Evolutionary conservation across 2,888 invertebrate genomes (phyloP), one percentile per base, ranked within the genome.

Genomic region (Agapetus fuscipes): DNA sequence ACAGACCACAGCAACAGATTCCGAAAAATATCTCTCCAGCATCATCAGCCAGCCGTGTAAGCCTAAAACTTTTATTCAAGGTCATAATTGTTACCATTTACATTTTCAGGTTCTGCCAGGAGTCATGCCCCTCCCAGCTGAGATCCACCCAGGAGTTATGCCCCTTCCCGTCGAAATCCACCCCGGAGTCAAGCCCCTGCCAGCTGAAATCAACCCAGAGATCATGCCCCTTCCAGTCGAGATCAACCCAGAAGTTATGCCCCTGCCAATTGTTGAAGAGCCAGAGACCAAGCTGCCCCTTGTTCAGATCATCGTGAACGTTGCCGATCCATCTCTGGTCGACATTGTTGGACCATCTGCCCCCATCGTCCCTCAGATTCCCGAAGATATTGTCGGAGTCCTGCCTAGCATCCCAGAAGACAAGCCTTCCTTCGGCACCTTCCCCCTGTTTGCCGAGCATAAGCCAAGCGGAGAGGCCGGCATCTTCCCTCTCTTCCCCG

Each of bases 231-330:
- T 20, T 20, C 20, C 20, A 4, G 20, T 20, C 20, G 20, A 20
- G 20, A 20, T 20, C 5, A 4, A 4, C 20, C 9, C 20, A 20
- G 20, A 9, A 6, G 20, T 20, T 20, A 20, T 20, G 20, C 20
- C 20, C 20, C 20, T 20, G 4, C 20, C 20, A 4, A 9, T 20
- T 9, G 20, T 6, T 4, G 9, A 6, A 4, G 20, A 20, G 9
- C 9, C 20, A 4, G 5, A 4, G 5, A 9, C 20, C 9, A 20
- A 20, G 20, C 20, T 20, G 20, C 38, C 42, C 5, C 34, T 37
- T 14, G 41, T 42, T 11, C 41, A 42, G 29, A 37, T 42, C 37
- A 42, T 42, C 26, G 13, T 42, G 14, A 42, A 42, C 37, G 28
- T 42, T 34, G 25, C 11, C n/a, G 20, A 20, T 20, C 20, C 20